Base-by-base conservation (phyloP, 37 sponge, comb jelly and placozoan species). In the Eunapius fragilis region DNA sequence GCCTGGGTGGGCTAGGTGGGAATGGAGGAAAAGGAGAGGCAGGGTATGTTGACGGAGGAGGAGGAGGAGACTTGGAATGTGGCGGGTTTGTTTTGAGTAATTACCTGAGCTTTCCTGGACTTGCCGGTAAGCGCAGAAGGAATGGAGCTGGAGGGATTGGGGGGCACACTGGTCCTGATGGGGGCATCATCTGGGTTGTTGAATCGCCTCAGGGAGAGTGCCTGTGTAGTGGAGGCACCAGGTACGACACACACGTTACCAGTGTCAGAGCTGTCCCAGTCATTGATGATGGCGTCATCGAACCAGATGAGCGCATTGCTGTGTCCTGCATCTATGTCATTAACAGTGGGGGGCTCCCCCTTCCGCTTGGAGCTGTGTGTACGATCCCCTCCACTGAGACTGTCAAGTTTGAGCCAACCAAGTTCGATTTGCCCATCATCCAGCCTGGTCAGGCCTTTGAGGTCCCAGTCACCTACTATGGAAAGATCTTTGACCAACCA, bases 251-350 rank as follows among this genome's bases (percentile, higher is more conserved):
- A 25, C 78, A 88, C 37, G 83, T 94, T 6, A 82, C 81, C n/a
- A 47, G 30, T 30, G 38, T 91, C 34, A 35, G 26, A n/a, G 74
- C 82, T 73, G 85, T 75, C 25, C 85, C 94, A 31, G 91, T 89
- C n/a, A 84, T 91, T 41, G 89, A 91, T 83, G 95, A 94, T 84
- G 95, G 95, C 0, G 89, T 94, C 17, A 89, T 94, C 79, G 92
- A 94, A 35, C 95, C 95, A 11, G 91, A 94, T 78, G 95, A 94
- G 33, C 75, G 82, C 31, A 91, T 94, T 25, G 31, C 84, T 13
- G 84, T 94, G 2, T 82, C 84, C 68, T 83, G 80, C 30, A 80
- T 94, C 17, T 19, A 6, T 22, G 81, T 89, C 0, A 38, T 49
- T 25, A 94, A 94, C 77, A 84, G 71, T 78, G 95, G 95, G 34